Evolutionary conservation across 2,888 invertebrate genomes (phyloP), one percentile per base, ranked within the genome.

Genomic region (Globia sparganii): DNA sequence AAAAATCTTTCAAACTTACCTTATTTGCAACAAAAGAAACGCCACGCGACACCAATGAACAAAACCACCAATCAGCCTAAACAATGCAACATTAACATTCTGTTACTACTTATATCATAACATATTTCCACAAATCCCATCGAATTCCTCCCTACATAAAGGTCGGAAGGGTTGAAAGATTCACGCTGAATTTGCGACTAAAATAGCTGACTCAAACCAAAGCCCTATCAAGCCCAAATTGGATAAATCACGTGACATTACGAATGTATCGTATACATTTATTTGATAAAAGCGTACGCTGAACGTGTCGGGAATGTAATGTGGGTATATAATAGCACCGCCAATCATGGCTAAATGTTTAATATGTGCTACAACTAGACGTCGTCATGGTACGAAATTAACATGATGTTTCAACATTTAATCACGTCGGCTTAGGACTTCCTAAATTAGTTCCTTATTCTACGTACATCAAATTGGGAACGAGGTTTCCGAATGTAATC

Each of bases 301-400:
- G 90, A 91, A 94, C 94, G 94, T 94, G 95, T 94, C 93, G 90
- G 91, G 95, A 95, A 95, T 95, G 94, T 95, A 94, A 94, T 93
- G 92, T 91, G 79, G 82, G 78, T 82, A 90, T 82, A 90, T 91
- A 91, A 93, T 90, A 86, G 83, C 89, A 81, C 86, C 92, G 94
- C 94, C 95, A 95, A 94, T 94, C 94, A 94, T 87, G 89, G 90
- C 84, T 84, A 87, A 91, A 90, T 88, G 89, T 93, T 94, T 94
- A 94, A 87, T 88, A 87, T 81, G 71, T 69, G 73, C 74, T 77
- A 37, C 58, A 64, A 61, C 21, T 49, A 77, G 64, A 79, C 76
- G 84, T 70, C 80, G 89, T 84, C 89, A 77, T 58, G 67, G 58
- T 72, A 86, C 87, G 84, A 86, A 86, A 87, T 88, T 86, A 86